Evolutionary conservation across 2,113 vertebrate species (phyloP).

Genomic region (Sphyrna mokarran): DNA sequence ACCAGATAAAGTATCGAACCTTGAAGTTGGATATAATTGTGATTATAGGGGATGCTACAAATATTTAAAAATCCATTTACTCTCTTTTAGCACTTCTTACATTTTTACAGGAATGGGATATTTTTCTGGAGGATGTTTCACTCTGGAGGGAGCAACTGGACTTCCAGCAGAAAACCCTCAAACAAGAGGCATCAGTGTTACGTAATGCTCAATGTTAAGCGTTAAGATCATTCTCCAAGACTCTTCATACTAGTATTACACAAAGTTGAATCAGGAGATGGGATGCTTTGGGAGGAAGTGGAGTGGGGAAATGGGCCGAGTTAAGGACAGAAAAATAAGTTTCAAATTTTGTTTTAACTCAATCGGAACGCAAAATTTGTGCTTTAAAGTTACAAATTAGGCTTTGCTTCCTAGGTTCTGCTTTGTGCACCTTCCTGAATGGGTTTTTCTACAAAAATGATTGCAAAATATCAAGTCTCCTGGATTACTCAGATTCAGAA

Average conservation of each 20-base stretch:
- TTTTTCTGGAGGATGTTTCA: slow-evolving; percentile 16
- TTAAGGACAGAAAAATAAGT: neutral
- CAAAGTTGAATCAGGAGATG: neutral
- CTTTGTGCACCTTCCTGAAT: neutral
- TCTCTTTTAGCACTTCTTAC: neutral
- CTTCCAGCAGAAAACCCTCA: neutral
- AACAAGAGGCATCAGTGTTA: no score
- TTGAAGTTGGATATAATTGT: neutral
- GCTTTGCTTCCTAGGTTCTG: neutral
- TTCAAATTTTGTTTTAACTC: neutral
- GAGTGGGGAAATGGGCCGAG: no score
- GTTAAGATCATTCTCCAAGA: neutral
- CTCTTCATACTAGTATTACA: neutral
- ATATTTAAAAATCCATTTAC: neutral
- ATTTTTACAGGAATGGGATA: neutral
- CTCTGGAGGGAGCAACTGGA: neutral
- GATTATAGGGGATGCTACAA: neutral
- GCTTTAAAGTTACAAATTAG: neutral
- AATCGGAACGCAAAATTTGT: neutral
- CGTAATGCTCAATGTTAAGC: neutral
- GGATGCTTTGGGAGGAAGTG: neutral
- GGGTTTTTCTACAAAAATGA: neutral
- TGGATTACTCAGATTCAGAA: neutral
- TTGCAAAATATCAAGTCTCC: neutral
- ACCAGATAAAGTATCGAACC: neutral